phyloP scores from a whole-genome alignment of 1,140 invertebrate species.

The Ylistrum balloti region DNA sequence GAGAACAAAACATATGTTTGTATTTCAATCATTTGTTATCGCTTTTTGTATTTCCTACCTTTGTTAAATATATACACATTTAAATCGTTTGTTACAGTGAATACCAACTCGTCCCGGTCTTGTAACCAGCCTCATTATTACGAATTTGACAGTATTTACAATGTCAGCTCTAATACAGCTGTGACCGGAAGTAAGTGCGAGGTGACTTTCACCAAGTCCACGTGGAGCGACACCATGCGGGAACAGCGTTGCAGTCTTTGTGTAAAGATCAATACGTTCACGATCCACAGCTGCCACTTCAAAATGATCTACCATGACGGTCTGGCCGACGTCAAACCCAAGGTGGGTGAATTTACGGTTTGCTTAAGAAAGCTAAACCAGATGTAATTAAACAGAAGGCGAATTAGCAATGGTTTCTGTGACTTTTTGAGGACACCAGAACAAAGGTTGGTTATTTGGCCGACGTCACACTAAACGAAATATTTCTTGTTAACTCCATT shows the following conservation, averaged over 20 bases:
- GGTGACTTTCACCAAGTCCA: constrained; percentile 54
- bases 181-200: constrained; percentile 53
- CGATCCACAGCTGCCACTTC: constrained; percentile 66
- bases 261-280: constrained; percentile 57
- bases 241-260: constrained; percentile 58
- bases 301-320: constrained; percentile 68
- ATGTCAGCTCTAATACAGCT: constrained; percentile 46
- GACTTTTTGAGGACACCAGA: no score
- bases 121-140: constrained; percentile 56
- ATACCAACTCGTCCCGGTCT: constrained; percentile 43
- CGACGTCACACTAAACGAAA: background rate
- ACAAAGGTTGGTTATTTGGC: constrained; percentile 44
- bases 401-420: no score
- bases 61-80: background rate
- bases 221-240: constrained; percentile 44
- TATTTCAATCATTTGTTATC: no score
- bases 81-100: constrained; percentile 45
- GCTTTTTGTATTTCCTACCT: no score
- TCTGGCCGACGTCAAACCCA: constrained; percentile 62
- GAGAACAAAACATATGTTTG: no score
- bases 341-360: constrained; percentile 49
- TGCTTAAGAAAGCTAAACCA: no score
- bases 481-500: no score
- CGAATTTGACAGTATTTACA: constrained; percentile 51
- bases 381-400: no score